Base-by-base conservation (phyloP, 1,140 invertebrate species). In the Delia radicum region DNA sequence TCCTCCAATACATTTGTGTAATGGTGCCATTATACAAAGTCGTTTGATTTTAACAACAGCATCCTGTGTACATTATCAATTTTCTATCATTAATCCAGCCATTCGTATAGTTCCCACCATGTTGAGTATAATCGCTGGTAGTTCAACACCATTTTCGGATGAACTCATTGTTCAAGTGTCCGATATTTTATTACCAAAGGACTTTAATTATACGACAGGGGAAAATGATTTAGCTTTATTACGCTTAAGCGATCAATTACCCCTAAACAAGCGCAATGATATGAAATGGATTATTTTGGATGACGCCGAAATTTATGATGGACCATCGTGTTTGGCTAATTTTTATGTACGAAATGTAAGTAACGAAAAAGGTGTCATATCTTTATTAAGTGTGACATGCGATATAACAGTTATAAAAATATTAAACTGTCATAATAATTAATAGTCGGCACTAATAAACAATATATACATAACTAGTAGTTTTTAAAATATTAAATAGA, bases 191-290 rank as follows among this genome's bases (percentile, higher is more conserved):
- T 37, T 75, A 15, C 55, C 31, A 2, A 18, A 37, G 0, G 29
- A 61, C 69, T 77, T 77, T n/a, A 75, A 75, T 69, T 33, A 33
- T 27, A 75, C 63, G 12, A 77, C 77, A 1, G 46, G 75, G 4
- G 74, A 63, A 26, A 77, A 77, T 77, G 74, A 77, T 74, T 73
- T 77, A n/a, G 74, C 77, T 5, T 7, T 77, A 15, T 46, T 77
- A 1, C 74, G 55, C 12, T 33, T 77, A 55, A 72, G 63, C 27
- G 61, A 62, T 26, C n/a, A 65, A 48, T 73, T 77, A 37, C 77
- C 77, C 5, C 42, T 77, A 21, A 65, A 46, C 15, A 31, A 18
- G 21, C 67, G 77, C 12, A 26, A 15, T 12, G 77, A 77, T 18
- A 62, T 77, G 6, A 72, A 62, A 37, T 77, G 77, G 77, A 77